These are phyloP conservation scores for Linurgus olivaceus DNA, from an alignment of 2,797 vertebrate genomes.

Conservation along the genomic window DNA sequence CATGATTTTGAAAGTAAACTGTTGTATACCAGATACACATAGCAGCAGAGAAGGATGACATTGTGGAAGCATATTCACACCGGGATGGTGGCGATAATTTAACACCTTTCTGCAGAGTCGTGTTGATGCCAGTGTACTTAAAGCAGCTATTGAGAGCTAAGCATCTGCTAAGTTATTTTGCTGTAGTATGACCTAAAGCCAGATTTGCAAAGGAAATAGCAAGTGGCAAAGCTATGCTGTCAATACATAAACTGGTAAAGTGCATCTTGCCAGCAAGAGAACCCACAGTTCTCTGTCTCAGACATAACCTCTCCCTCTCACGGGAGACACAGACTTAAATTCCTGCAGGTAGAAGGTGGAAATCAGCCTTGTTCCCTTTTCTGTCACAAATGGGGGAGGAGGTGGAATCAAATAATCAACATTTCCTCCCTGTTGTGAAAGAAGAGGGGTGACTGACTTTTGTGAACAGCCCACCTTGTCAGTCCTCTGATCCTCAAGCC, in stretches of 20 bases:
- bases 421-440: not conserved
- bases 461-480: not conserved
- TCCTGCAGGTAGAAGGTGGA: not conserved
- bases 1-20: not conserved
- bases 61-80: not conserved
- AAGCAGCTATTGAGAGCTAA: not conserved
- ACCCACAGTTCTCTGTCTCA: not conserved
- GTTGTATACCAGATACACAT: not conserved
- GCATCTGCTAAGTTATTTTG: not conserved
- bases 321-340: not conserved
- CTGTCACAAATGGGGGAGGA: not conserved
- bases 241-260: not conserved
- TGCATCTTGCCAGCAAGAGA: not conserved
- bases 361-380: not conserved
- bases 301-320: not conserved
- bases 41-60: not conserved
- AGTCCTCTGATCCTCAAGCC: not conserved
- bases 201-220: not conserved
- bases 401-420: not conserved
- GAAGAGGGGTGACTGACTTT: not conserved
- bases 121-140: not conserved
- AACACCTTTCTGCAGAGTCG: not conserved
- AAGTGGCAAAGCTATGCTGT: not conserved
- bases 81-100: not conserved
- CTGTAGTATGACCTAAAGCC: not conserved